A percentile compares a stretch with the other conserved stretches of the same genome.
These are phyloP conservation scores for Heliconius ethilla DNA, from an alignment of 2,888 invertebrate genomes.

Conservation along the genomic window DNA sequence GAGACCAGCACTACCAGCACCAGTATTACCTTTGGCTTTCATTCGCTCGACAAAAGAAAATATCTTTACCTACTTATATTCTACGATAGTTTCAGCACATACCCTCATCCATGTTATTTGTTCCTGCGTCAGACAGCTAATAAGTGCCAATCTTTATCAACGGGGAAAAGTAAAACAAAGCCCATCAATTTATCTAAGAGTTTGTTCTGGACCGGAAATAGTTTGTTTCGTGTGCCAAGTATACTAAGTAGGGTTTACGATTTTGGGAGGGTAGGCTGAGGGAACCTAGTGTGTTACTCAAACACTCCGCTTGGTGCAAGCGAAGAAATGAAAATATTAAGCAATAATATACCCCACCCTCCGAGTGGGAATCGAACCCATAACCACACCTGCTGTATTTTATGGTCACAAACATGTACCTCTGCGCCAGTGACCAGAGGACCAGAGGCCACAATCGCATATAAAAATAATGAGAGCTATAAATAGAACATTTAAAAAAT, in stretches of 20 bases:
- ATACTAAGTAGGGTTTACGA: neutral
- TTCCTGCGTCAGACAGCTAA: slow-evolving; percentile 22
- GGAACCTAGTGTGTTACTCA: too few species aligned
- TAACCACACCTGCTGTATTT: too few species aligned
- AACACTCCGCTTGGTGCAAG: too few species aligned
- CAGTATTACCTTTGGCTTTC: neutral
- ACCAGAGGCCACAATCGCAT: too few species aligned
- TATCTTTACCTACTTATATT: neutral
- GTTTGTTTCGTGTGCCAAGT: slow-evolving; percentile 1
- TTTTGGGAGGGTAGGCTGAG: neutral
- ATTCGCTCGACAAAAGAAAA: neutral
- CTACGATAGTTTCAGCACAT: neutral
- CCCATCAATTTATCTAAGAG: slow-evolving; percentile 8
- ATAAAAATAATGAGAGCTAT: neutral
- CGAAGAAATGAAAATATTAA: too few species aligned
- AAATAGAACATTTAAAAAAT: neutral
- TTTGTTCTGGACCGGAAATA: neutral
- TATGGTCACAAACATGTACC: too few species aligned
- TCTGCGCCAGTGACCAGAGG: too few species aligned
- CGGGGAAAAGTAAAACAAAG: slow-evolving; percentile 8
- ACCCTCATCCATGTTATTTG: neutral
- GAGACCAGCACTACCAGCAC: too few species aligned
- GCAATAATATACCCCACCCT: too few species aligned
- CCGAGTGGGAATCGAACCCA: too few species aligned
- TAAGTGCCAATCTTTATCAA: slow-evolving; percentile 21